Base-by-base conservation (phyloP, 2,888 invertebrate species). In the Barypeithes pellucidus region DNA sequence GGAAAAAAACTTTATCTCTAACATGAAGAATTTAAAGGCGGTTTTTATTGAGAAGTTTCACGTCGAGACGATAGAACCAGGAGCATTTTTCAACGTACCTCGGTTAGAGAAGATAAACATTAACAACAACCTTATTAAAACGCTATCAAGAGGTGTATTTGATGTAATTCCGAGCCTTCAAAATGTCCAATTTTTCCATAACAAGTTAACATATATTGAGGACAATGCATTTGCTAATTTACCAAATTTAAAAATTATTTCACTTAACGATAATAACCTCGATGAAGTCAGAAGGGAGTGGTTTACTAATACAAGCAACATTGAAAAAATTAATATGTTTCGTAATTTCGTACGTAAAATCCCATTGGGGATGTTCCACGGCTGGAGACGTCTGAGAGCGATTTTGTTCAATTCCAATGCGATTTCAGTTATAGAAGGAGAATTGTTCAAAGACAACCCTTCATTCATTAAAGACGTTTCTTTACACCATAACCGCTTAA, bases 231-330 rank as follows among this genome's bases (percentile, higher is more conserved):
- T 61, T 43, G 41, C 43, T 8, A 61, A 61, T 43, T 61, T 61
- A 43, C 61, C 43, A 3, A n/a, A 61, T 5, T 43, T 61, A 1
- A 33, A 11, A 12, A 4, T 2, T 14, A 22, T 61, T 22, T 16
- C 1, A 1, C 61, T 61, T 3, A 22, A 24, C n/a, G 11, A 14
- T 5, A 61, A 61, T 9, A 61, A 61, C n/a, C 41, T 61, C 24
- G 41, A 20, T 8, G 4, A 22, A 2, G 24, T 61, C 3, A n/a
- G 7, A 18, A 41, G 22, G 16, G 41, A n/a, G 22, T 61, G 61
- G 61, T 61, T 61, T 43, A 61, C 20, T 4, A 61, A 61, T 24
- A 61, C 61, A 3, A 61, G 16, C 20, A 43, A 61, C 18, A 61
- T 61, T 8, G 7, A 22, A n/a, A 22, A 3, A n/a, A 24, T 61